A percentile compares a stretch with the other conserved stretches of the same genome.
Evolutionary conservation across 2,113 vertebrate species (phyloP).

Genomic region (Dicerorhinus sumatrensis): DNA sequence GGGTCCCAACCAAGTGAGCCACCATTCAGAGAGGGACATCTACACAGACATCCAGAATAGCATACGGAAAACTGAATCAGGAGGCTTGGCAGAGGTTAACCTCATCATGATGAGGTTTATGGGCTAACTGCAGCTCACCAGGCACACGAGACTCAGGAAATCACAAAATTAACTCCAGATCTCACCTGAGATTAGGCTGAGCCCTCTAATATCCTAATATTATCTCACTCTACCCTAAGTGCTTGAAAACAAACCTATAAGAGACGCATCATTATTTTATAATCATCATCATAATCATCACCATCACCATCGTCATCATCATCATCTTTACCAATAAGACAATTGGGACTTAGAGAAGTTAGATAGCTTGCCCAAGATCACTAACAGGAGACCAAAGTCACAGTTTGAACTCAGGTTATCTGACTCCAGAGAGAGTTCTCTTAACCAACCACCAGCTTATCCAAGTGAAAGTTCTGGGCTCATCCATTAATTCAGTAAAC

Average conservation of each 20-base stretch:
- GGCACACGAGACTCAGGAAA: background rate
- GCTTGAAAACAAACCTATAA: background rate
- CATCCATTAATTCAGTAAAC: background rate
- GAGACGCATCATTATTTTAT: background rate
- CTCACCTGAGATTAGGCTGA: background rate
- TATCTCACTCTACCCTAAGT: background rate
- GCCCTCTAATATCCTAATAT: background rate
- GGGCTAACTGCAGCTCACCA: background rate
- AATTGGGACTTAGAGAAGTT: background rate
- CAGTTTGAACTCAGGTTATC: background rate
- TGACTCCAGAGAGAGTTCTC: background rate
- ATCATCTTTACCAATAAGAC: background rate
- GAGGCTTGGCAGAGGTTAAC: background rate
- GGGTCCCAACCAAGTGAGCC: background rate
- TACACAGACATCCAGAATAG: background rate
- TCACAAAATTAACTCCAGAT: background rate
- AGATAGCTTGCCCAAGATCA: background rate
- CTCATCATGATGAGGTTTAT: background rate
- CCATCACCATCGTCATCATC: background rate
- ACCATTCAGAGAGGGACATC: background rate
- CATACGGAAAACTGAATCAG: background rate
- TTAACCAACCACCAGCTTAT: background rate
- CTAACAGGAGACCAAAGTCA: background rate
- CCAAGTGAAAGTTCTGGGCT: background rate
- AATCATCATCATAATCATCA: background rate